Base-by-base conservation (phyloP, 2,113 vertebrate genomes). In the Gulo gulo region DNA sequence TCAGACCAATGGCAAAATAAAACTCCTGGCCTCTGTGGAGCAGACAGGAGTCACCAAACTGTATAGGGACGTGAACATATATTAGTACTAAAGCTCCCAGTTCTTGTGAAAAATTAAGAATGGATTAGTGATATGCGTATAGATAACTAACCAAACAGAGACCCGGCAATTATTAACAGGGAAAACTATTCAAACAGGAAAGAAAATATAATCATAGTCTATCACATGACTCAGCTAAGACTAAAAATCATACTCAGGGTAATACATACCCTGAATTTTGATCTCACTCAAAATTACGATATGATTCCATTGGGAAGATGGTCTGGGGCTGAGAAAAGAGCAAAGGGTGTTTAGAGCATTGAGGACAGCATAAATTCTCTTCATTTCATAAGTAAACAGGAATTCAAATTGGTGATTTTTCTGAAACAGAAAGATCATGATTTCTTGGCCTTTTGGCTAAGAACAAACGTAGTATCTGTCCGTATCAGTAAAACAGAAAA, bases 401-500 rank as follows among this genome's bases (percentile, higher is more conserved):
- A 88, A 59, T 57, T 71, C 39, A 52, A 31, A 88, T 71, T 63
- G 24, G 93, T 39, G 88, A 63, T 82, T 82, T 61, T 82, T 45
- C 34, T 87, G 6, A 86, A 61, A 82, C n/a, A 26, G 57, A 61
- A 59, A 82, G 39, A 63, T 76, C 39, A 45, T 76, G 4, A 13
- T 26, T 76, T 76, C 42, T 76, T 15, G 4, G 42, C 24, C 42
- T 76, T 76, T 76, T 31, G 7, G 42, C 74, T 31, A 31, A 47
- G 74, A 47, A 47, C 42, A 47, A 47, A 45, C 16, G 15, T 18
- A 47, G 14, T 47, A 78, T 47, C 26, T 47, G 24, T 74, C 47
- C 7, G 8, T 47, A 47, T 29, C 74, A 78, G 74, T 76, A 79
- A 97, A 96, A 88, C 9, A 59, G 67, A 94, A 88, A 93, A 88